phyloP scores from a whole-genome alignment of 2,797 vertebrate species.

The Leuciscus waleckii region DNA sequence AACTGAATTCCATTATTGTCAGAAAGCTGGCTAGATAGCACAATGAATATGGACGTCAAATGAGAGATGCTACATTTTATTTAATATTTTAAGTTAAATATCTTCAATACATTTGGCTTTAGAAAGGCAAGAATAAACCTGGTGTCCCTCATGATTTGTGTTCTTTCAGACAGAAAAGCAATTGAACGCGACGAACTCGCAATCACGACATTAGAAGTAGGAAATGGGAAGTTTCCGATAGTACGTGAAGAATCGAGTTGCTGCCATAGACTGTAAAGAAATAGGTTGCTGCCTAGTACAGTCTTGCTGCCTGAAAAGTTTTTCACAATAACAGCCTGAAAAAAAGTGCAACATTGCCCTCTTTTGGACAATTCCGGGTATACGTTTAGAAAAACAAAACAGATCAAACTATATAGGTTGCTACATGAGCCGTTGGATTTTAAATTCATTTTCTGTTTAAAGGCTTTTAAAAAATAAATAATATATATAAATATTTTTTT shows the following conservation, averaged over 20 bases:
- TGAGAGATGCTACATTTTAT: neutral
- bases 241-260: neutral
- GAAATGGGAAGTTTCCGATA: neutral
- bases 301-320: neutral
- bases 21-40: neutral
- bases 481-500: too few species aligned
- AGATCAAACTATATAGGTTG: neutral
- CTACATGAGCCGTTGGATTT: neutral
- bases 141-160: neutral
- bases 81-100: neutral
- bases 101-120: neutral
- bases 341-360: slow-evolving; percentile 15
- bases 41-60: neutral
- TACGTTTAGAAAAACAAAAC: neutral
- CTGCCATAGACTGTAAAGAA: too few species aligned
- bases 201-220: neutral
- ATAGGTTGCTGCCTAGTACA: neutral
- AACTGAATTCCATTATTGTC: too few species aligned
- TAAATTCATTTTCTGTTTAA: neutral
- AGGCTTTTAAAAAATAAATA: neutral
- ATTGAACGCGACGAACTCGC: neutral
- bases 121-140: neutral
- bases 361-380: neutral
- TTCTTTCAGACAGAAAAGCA: neutral
- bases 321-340: neutral